Base-by-base conservation (phyloP, 2,888 invertebrate species). In the Coelinius sp. region DNA sequence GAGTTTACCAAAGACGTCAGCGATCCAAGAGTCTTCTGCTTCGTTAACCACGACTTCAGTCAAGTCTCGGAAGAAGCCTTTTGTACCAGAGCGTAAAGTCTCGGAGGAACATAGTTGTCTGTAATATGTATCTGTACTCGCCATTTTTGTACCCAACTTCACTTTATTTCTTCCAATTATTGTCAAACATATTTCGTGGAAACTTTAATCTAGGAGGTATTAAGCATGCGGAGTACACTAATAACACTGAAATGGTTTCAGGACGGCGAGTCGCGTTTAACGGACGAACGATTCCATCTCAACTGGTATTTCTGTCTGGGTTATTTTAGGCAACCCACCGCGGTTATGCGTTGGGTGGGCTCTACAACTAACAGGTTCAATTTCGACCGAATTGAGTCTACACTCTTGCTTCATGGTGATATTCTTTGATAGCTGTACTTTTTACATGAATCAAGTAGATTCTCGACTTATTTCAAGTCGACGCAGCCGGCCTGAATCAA, bases 31-130 rank as follows among this genome's bases (percentile, higher is more conserved):
- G 27, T 89, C 81, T 8, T 91, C 91, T 0, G 89, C 91, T 24
- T 89, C 78, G 7, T 89, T 85, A 0, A 89, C 89, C 20, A 94
- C 90, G 78, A 91, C 90, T 63, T 93, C 90, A 22, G 90, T 91
- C 75, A 94, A 91, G 49, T 90, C 90, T 76, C 91, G 89, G 84
- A 95, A 95, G 86, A 95, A 95, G 0, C 95, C 95, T 79, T 92
- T 92, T 73, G 90, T 89, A 78, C 93, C 92, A 0, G 94, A 93
- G 85, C 93, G 94, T 0, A 95, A 89, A 0, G 95, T 95, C 73
- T 92, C 91, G 80, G 92, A 91, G 80, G 94, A 94, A 87, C 95
- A 95, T 38, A 92, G 89, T 20, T 90, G 88, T 38, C 92, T 91
- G 82, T 92, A 94, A 12, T 80, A 83, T 2, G 89, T 12, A 14